Evolutionary conservation across 2,888 invertebrate genomes (phyloP).

Genomic region (Bedellia somnulentella): DNA sequence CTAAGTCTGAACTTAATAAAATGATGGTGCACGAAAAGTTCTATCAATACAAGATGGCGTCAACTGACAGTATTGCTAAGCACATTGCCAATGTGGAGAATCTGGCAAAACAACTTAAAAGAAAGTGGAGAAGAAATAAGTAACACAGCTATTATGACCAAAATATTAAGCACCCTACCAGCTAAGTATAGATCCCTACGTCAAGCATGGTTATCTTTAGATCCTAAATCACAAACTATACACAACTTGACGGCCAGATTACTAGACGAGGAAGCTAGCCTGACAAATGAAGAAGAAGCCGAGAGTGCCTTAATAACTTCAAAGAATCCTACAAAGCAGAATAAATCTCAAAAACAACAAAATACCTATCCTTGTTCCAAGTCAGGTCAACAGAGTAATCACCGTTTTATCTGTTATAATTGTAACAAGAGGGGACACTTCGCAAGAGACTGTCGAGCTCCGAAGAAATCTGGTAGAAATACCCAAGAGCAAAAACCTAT

Average conservation of each 20-base stretch:
- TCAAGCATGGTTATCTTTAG: conserved; percentile 15
- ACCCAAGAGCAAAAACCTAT: conserved; percentile 5
- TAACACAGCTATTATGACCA: conserved; percentile 15
- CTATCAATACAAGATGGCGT: conserved; percentile 14
- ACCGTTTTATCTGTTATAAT: conserved; percentile 15
- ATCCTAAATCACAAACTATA: conserved; percentile 10
- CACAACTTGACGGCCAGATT: conserved; percentile 13
- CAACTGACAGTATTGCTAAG: conserved; percentile 12
- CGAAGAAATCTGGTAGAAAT: conserved; percentile 7
- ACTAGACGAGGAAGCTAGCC: conserved; percentile 10
- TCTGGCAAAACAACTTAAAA: conserved; percentile 13
- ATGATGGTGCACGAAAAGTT: conserved; percentile 12
- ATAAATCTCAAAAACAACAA: background rate
- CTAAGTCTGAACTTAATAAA: conserved; percentile 11
- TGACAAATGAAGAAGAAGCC: conserved; percentile 8
- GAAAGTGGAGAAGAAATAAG: conserved; percentile 15
- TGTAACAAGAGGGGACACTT: conserved; percentile 15
- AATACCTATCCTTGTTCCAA: too few species aligned
- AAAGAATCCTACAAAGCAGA: too few species aligned
- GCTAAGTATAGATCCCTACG: conserved; percentile 12
- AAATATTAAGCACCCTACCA: conserved; percentile 15
- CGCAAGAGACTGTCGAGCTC: conserved; percentile 12
- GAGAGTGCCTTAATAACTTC: too few species aligned
- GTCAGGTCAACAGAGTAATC: conserved; percentile 6
- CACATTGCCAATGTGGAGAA: conserved; percentile 13